Evolutionary conservation across 2,113 vertebrate species (phyloP), one percentile per base, ranked within the genome.

Genomic region (Pantherophis guttatus): DNA sequence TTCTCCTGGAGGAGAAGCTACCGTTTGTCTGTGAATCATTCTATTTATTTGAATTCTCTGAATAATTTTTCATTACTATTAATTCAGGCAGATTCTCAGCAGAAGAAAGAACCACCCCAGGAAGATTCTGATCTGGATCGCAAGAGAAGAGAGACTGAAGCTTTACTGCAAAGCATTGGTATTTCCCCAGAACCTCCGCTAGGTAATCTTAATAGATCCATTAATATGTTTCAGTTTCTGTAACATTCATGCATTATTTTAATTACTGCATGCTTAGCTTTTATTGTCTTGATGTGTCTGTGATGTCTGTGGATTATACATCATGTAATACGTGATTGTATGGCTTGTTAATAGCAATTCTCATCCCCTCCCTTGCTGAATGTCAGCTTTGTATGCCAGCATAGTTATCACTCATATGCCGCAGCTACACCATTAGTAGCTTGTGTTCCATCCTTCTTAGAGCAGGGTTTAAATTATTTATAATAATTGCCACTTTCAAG

Each of bases 171-270:
- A 95, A 99, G 99, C 94, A 99, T 99, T 86, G 99, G 99, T 58
- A 99, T 99, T 94, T 99, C 99, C 0, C 99, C 99, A 1, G 99
- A 99, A 95, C 99, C 99, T 57, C 98, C 98, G 48, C 97, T 99
- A 98, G 99, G 99, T 99, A 98, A 93, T 96, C 96, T 62, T 48
- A 92, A 95, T 90, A 88, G 94, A 70, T 87, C 95, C 62, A 48
- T 53, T 95, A 86, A 93, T 95, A 96, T 94, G 52, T 94, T 95
- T 50, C 88, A 91, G 91, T 91, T 95, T 75, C 94, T 86, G 91
- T 87, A 90, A 91, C 54, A 39, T 86, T 90, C 94, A 86, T 93
- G 93, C 94, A 8, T 95, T 96, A 81, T 94, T 93, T 59, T 93
- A 93, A 50, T 39, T 91, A 75, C 91, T 95, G 94, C 97, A 96